Evolutionary conservation across 1,140 invertebrate species (phyloP), one percentile per base, ranked within the genome.

Genomic region (Oscheius sp.): DNA sequence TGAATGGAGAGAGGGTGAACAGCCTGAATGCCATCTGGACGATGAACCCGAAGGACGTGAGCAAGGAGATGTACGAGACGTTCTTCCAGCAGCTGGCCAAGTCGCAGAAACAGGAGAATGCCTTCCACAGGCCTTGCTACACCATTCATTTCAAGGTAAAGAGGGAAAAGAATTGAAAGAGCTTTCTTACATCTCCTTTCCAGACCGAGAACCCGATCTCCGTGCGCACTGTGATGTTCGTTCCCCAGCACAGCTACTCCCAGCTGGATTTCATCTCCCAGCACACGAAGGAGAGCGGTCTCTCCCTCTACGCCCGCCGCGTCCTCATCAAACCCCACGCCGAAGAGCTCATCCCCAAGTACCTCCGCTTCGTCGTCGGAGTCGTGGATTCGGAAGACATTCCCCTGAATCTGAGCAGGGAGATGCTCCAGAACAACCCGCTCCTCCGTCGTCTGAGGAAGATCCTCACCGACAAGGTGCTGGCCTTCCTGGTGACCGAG

Each of bases 351-450:
- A 58, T 74, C 46, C 72, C 72, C n/a, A 59, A 67, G 20, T 82
- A 76, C 45, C 70, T 82, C 18, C 76, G 82, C n/a, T 82, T 82
- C 45, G 58, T 84, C 29, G 63, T 82, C 90, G 91, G 95, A 84
- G 94, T 97, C 29, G 93, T 97, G 7, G 95, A 97, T 87, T 95
- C 93, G 3, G 95, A 97, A 88, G 95, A 98, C 83, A 97, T 98
- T 88, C 95, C 95, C 10, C 87, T 98, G 23, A 97, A 98, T 89
- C 88, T 98, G 46, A 96, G 93, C 81, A 88, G 95, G 83, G 95
- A 98, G 86, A 87, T 98, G 45, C 87, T 98, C 18, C 95, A 98
- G 86, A 95, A 97, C 81, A 94, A 92, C 84, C 88, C 89, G 29
- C 87, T 97, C 1, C 95, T 98, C 70, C 89, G 91, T 92, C 71